These are phyloP conservation scores for Allenopithecus nigroviridis DNA, from an alignment of 2,797 vertebrate genomes.

Conservation along the genomic window DNA sequence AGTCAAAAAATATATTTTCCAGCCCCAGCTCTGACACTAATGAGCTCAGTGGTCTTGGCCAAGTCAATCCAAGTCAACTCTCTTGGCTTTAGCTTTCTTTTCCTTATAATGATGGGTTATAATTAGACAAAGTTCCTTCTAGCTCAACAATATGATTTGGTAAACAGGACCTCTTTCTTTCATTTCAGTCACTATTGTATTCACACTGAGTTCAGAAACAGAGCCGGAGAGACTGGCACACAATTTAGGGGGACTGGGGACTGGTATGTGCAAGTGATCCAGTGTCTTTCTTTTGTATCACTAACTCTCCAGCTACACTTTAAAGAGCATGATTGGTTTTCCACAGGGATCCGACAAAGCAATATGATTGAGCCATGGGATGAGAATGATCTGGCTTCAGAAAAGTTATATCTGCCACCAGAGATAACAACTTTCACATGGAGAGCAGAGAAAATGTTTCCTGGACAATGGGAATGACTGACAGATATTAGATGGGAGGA, in stretches of 20 bases:
- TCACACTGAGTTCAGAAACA: background rate
- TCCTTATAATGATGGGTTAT: background rate
- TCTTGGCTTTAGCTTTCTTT: background rate
- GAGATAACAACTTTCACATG: constrained; percentile 77
- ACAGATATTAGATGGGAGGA: constrained; percentile 74
- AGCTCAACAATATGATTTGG: background rate
- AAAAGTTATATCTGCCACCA: constrained; percentile 70
- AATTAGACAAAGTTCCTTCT: background rate
- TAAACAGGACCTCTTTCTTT: constrained; percentile 36
- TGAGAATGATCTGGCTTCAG: constrained; percentile 52
- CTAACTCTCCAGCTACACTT: constrained; percentile 50
- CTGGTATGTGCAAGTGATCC: background rate
- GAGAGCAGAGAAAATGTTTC: constrained; percentile 71
- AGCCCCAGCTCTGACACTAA: background rate
- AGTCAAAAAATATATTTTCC: background rate
- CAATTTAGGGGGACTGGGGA: background rate
- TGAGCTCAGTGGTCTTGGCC: background rate
- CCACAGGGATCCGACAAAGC: constrained; percentile 34
- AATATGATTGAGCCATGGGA: constrained; percentile 29
- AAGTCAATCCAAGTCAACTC: background rate
- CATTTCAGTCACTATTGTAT: background rate
- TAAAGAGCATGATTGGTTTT: constrained; percentile 57
- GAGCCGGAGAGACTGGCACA: background rate
- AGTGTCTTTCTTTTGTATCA: constrained; percentile 16
- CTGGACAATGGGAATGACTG: constrained; percentile 75